phyloP scores from a whole-genome alignment of 2,797 vertebrate species.

The Antrozous pallidus region DNA sequence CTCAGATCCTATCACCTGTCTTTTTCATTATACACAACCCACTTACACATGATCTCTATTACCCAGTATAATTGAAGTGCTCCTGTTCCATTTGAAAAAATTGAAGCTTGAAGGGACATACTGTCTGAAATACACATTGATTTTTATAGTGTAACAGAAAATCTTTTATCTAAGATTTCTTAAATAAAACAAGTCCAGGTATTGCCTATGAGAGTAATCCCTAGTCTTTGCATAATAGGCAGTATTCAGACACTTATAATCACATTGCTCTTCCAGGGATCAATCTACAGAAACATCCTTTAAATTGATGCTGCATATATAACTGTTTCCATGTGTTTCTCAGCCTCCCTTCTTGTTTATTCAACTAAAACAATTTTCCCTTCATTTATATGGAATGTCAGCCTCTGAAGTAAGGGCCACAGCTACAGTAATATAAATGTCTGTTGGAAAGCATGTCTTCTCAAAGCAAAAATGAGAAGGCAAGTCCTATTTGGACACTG shows the following conservation, averaged over 20 bases:
- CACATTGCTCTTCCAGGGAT: background rate
- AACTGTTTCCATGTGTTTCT: background rate
- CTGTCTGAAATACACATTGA: slow-evolving; percentile 27
- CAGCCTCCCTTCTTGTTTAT: background rate
- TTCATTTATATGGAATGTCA: background rate
- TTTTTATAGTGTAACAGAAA: background rate
- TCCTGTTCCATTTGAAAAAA: slow-evolving; percentile 43
- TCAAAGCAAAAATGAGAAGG: background rate
- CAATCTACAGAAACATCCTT: background rate
- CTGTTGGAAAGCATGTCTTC: background rate
- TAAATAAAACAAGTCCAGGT: background rate
- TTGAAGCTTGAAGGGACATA: slow-evolving; percentile 25
- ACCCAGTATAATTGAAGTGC: background rate
- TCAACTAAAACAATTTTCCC: background rate
- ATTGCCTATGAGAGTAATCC: background rate
- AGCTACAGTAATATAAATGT: background rate
- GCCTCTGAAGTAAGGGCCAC: background rate
- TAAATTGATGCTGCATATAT: background rate
- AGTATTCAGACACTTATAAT: background rate
- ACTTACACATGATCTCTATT: background rate
- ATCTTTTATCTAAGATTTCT: slow-evolving; percentile 40
- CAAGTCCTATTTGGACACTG: background rate
- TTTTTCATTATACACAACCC: background rate
- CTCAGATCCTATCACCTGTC: background rate
- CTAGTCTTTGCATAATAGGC: background rate